Base-by-base conservation (phyloP, 2,113 vertebrate species). In the Empidonax alnorum region DNA sequence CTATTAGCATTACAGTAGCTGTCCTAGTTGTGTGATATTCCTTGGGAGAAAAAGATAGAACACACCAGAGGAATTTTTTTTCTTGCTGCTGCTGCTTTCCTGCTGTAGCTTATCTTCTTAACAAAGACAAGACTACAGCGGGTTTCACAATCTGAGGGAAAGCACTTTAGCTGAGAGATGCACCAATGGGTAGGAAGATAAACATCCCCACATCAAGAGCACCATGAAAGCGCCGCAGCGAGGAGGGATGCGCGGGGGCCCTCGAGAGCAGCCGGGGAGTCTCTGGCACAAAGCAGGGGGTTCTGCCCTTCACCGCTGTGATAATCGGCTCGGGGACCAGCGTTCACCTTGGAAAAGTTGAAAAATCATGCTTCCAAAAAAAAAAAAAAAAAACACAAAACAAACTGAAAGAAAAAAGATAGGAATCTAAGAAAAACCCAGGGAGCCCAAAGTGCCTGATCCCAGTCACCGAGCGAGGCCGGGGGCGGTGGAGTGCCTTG, bases 61-160 rank as follows among this genome's bases (percentile, higher is more conserved):
- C 89, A 30, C 78, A 67, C 87, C 1, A 72, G 82, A 90, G 82
- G 89, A 75, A 53, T 75, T 39, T 66, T 44, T 46, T 41, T 21
- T 44, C 25, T 25, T 65, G 39, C 61, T 59, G 35, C 83, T 74
- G 53, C 79, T 76, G 76, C 88, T 92, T 94, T 90, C 89, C 93
- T 27, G n/a, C 84, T 77, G 65, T 87, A 84, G 85, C 95, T 96
- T 96, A 95, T 97, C 90, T 83, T 86, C 91, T 95, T 93, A 90
- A 95, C 97, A 96, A 94, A 95, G 93, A 10, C 67, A 66, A 55
- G 87, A 55, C 91, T 95, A 87, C 77, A 83, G 77, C 21, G 91
- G 67, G 95, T 72, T 96, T 92, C 85, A 86, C 87, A 78, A 80
- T 72, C 83, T 87, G 89, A 91, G 91, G 63, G 68, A 94, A 94